A percentile compares a stretch with the other conserved stretches of the same genome.
These are phyloP conservation scores for Yponomeuta malinellus DNA, from an alignment of 2,888 invertebrate species.

Conservation along the genomic window DNA sequence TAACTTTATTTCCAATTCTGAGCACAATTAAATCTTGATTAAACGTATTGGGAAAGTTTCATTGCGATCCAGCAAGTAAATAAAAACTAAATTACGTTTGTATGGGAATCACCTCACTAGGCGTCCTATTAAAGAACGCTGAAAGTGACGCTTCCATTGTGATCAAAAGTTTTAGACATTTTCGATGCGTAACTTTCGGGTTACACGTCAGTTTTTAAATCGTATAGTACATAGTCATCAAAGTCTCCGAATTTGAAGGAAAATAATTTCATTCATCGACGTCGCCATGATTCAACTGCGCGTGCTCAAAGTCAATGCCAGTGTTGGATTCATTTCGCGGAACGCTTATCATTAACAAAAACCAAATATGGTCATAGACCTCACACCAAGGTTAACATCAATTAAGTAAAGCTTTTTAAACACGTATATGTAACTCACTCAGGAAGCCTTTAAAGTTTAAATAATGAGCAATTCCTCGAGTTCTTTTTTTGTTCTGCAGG, in stretches of 20 bases:
- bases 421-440: neutral
- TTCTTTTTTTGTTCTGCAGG: neutral
- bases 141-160: too few relatives aligned
- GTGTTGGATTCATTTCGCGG: conserved; percentile 21
- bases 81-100: too few relatives aligned
- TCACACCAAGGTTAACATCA: conserved; percentile 46
- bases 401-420: conserved; percentile 18
- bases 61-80: too few relatives aligned
- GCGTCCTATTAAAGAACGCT: too few relatives aligned
- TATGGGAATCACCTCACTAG: too few relatives aligned
- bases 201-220: too few relatives aligned
- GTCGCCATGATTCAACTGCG: conserved; percentile 13
- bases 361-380: conserved; percentile 51
- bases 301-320: conserved; percentile 41
- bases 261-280: neutral
- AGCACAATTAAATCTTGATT: too few relatives aligned
- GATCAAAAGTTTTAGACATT: too few relatives aligned
- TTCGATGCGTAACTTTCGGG: too few relatives aligned
- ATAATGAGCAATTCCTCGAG: neutral
- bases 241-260: neutral
- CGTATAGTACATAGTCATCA: too few relatives aligned
- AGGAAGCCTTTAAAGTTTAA: neutral
- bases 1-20: too few relatives aligned
- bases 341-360: conserved; percentile 30
- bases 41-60: too few relatives aligned